Evolutionary conservation across 1,140 invertebrate species (phyloP).

Genomic region (Drosophila novamexicana): DNA sequence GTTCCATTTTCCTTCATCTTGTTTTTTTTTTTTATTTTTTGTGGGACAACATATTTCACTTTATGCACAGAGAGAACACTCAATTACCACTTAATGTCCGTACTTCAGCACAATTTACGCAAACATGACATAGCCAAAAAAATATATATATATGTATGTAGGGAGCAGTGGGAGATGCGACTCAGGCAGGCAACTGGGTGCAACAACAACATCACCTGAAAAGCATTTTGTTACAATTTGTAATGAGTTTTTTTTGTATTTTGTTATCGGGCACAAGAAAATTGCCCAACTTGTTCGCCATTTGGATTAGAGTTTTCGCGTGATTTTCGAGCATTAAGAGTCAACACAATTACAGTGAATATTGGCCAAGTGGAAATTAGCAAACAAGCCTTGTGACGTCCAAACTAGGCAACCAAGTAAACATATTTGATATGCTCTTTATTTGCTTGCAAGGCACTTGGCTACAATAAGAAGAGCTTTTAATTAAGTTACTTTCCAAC

Average conservation of each 20-base stretch:
- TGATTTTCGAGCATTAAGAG: conserved; percentile 46
- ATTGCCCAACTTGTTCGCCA: conserved; percentile 47
- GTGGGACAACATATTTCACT: conserved; percentile 54
- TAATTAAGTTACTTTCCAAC: too few relatives aligned
- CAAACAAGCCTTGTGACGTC: too few relatives aligned
- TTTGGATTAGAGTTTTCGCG: conserved; percentile 32
- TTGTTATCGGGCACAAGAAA: conserved; percentile 29
- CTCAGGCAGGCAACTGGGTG: not conserved
- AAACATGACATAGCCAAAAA: conserved; percentile 48
- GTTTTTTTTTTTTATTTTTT: not conserved
- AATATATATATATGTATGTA: too few relatives aligned
- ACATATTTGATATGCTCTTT: too few relatives aligned
- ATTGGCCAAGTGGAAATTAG: not conserved
- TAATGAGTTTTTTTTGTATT: conserved; percentile 63
- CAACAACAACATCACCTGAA: conserved; percentile 18
- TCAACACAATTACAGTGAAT: conserved; percentile 25
- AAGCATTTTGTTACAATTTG: conserved; percentile 63
- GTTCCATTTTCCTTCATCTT: not conserved
- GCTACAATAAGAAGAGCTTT: too few relatives aligned
- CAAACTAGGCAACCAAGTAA: too few relatives aligned
- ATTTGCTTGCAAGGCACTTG: too few relatives aligned
- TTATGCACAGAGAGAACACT: conserved; percentile 51
- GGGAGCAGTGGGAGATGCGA: not conserved
- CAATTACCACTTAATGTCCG: conserved; percentile 75
- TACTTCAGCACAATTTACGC: conserved; percentile 76